Conservation (phyloP, 2,113 vertebrate species). For the Calonectris borealis region DNA sequence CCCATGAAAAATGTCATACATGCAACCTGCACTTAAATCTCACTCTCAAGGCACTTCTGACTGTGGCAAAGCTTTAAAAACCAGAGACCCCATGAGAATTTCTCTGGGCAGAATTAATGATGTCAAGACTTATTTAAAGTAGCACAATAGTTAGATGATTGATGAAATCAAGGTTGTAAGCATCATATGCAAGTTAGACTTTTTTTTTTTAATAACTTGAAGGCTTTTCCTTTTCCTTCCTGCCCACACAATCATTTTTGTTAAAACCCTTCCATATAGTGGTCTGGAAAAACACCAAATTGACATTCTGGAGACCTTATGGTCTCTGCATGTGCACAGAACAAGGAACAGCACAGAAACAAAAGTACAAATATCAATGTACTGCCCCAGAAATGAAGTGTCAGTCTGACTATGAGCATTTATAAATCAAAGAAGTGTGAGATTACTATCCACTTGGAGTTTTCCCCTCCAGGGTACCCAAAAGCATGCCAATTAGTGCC, state of each 20-base stretch:
- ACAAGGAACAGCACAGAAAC: not conserved
- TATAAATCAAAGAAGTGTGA: conserved; percentile 37
- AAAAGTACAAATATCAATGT: not conserved
- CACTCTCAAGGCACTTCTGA: not conserved
- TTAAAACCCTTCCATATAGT: not conserved
- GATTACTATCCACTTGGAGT: conserved; percentile 7
- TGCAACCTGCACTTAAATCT: not conserved
- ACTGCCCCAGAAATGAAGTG: conserved; percentile 4
- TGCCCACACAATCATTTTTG: not conserved
- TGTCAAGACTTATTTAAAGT: not conserved
- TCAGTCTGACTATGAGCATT: conserved; percentile 8
- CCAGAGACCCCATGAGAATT: not conserved
- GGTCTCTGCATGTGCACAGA: not conserved
- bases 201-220: not conserved
- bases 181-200: rapidly evolving
- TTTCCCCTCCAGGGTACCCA: not conserved
- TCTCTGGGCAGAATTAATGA: not conserved
- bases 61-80: not conserved
- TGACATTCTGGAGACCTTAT: not conserved
- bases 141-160: not conserved
- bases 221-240: not conserved
- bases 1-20: not conserved
- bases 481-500: conserved; percentile 31
- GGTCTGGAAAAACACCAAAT: not conserved
- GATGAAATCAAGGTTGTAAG: not conserved